phyloP scores from a whole-genome alignment of 2,797 vertebrate genomes.

The Chromis chromis region DNA sequence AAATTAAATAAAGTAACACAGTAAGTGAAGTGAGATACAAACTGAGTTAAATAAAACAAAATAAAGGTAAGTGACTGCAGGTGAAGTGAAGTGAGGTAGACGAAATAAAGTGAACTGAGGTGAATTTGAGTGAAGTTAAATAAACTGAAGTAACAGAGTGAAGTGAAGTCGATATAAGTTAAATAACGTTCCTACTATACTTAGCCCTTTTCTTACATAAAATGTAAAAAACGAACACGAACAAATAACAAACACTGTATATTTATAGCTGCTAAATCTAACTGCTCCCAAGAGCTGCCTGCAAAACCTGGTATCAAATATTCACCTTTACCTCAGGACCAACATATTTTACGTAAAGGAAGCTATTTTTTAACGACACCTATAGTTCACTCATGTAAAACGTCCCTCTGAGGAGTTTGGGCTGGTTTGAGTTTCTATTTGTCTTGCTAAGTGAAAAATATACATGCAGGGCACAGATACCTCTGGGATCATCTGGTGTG shows the following conservation, averaged over 20 bases:
- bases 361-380: conserved; percentile 41
- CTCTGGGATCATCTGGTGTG: conserved; percentile 27
- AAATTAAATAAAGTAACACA: neutral
- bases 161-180: neutral
- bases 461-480: conserved; percentile 23
- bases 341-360: conserved; percentile 44
- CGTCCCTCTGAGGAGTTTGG: conserved; percentile 29
- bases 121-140: neutral
- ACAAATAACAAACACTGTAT: neutral
- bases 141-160: neutral
- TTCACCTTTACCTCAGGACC: conserved; percentile 11
- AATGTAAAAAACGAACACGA: neutral
- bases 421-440: conserved; percentile 52
- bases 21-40: neutral
- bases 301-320: conserved; percentile 31
- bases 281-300: conserved; percentile 1
- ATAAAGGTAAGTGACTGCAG: neutral
- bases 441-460: conserved; percentile 55
- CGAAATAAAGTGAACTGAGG: neutral
- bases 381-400: conserved; percentile 20
- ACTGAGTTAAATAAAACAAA: neutral
- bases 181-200: neutral
- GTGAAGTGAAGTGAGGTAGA: neutral
- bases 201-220: neutral
- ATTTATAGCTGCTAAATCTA: conserved; percentile 1